phyloP scores from a whole-genome alignment of 2,888 invertebrate genomes.

The Dynastes tityus region DNA sequence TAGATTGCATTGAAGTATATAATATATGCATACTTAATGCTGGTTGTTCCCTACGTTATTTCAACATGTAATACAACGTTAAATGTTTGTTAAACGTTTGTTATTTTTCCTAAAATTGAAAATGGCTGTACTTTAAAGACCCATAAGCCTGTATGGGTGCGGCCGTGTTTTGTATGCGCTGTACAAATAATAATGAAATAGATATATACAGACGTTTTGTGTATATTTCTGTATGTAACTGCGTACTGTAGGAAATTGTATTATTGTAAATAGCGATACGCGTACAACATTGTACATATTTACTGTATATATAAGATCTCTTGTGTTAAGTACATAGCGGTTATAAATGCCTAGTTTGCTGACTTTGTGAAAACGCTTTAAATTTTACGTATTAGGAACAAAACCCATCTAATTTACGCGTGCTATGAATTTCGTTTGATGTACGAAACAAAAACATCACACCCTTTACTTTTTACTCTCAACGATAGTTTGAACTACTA shows the following conservation, averaged over 20 bases:
- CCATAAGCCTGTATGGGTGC: background rate
- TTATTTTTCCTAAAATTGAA: conserved; percentile 28
- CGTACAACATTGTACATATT: conserved; percentile 1
- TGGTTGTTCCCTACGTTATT: conserved; percentile 15
- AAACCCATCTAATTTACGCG: background rate
- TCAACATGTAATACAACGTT: conserved; percentile 13
- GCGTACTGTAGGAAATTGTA: conserved; percentile 3
- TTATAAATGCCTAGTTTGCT: conserved; percentile 6
- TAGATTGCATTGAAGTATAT: conserved; percentile 49
- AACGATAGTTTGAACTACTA: too few species aligned
- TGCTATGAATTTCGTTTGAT: conserved; percentile 10
- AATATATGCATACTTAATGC: conserved; percentile 30
- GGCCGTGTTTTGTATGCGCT: background rate
- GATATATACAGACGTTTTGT: background rate
- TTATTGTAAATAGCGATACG: background rate
- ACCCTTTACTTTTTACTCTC: background rate
- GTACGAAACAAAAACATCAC: conserved; percentile 11
- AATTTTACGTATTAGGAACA: conserved; percentile 11
- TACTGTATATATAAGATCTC: background rate
- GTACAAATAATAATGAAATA: conserved; percentile 20
- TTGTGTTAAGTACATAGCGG: too few species aligned
- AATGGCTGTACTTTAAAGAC: background rate
- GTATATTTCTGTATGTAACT: background rate
- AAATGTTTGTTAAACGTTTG: conserved; percentile 33
- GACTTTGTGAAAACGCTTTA: conserved; percentile 16